phyloP scores from a whole-genome alignment of 2,113 vertebrate species.

The Australoheros scitulus region DNA sequence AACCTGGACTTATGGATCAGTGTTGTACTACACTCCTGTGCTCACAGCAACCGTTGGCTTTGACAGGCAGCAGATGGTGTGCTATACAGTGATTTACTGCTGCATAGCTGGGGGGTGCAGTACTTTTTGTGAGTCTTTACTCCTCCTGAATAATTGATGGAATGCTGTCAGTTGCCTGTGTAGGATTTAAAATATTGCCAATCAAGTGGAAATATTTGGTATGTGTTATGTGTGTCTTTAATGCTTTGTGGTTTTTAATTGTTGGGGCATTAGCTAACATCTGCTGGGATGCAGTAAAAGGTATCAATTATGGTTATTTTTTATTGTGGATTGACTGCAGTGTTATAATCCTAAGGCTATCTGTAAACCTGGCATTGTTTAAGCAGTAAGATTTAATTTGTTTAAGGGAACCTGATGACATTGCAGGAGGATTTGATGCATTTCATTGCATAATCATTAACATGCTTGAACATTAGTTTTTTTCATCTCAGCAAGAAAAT shows the following conservation, averaged over 20 bases:
- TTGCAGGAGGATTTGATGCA: not conserved
- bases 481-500: not conserved
- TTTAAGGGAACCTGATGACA: not conserved
- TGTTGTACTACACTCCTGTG: slow-evolving; percentile 39
- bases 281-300: slow-evolving; percentile 30
- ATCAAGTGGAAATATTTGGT: slow-evolving; percentile 40
- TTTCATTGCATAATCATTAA: not conserved
- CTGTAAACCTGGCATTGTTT: slow-evolving; percentile 22
- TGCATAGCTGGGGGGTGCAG: slow-evolving; percentile 61
- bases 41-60: slow-evolving; percentile 46
- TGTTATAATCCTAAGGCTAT: not conserved
- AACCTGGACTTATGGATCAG: slow-evolving; percentile 51
- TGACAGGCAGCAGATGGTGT: slow-evolving; percentile 71
- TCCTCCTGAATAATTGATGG: slow-evolving; percentile 71
- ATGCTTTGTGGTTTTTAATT: slow-evolving; percentile 62
- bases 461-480: slow-evolving; percentile 1
- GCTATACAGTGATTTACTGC: slow-evolving; percentile 73
- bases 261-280: slow-evolving; percentile 45
- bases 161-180: slow-evolving; percentile 58
- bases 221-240: slow-evolving; percentile 45
- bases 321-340: slow-evolving; percentile 18
- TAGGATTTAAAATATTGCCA: slow-evolving; percentile 60
- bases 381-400: not conserved
- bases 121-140: slow-evolving; percentile 63
- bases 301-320: slow-evolving; percentile 19